phyloP scores from a whole-genome alignment of 1,140 invertebrate species.

The Tetragonula clypearis region DNA sequence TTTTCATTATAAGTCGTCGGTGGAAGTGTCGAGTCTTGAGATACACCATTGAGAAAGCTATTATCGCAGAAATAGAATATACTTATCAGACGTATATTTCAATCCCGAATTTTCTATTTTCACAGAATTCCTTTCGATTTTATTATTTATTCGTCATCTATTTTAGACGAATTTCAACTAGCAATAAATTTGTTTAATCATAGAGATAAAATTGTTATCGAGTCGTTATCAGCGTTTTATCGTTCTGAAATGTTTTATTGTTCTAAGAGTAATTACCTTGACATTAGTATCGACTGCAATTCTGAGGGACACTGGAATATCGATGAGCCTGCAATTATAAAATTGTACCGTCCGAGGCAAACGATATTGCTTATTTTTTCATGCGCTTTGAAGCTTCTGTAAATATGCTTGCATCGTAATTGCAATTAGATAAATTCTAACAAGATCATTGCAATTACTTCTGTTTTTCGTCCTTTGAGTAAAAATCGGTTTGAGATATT shows the following conservation, averaged over 20 bases:
- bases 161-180: background rate
- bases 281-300: background rate
- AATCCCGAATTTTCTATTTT: too few relatives aligned
- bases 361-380: too few relatives aligned
- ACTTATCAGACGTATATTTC: too few relatives aligned
- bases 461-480: background rate
- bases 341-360: too few relatives aligned
- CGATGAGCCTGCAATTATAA: background rate
- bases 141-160: background rate
- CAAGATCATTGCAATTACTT: background rate
- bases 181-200: background rate
- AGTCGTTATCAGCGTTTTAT: background rate
- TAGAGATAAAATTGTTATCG: background rate
- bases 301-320: background rate
- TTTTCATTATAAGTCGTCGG: constrained; percentile 1
- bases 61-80: background rate
- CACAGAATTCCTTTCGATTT: too few relatives aligned
- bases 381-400: too few relatives aligned
- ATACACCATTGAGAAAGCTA: constrained; percentile 12
- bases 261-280: too few relatives aligned
- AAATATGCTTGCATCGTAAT: too few relatives aligned
- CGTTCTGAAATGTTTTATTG: too few relatives aligned
- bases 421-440: background rate
- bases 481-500: background rate
- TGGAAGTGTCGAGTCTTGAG: background rate